Evolutionary conservation across 2,113 vertebrate species (phyloP).

Genomic region (Istiophorus platypterus): DNA sequence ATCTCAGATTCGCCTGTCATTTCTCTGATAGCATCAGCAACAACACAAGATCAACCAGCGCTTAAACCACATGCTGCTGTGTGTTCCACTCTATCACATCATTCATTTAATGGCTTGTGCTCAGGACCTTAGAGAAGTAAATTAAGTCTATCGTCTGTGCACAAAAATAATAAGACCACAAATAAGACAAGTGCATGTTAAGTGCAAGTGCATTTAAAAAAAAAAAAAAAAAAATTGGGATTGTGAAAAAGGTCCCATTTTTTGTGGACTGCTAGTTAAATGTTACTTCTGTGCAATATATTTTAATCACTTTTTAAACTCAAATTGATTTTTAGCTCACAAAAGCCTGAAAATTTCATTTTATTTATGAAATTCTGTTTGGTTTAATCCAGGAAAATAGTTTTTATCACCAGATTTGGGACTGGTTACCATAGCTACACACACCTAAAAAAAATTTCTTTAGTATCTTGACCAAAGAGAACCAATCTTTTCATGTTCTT

Average conservation of each 20-base stretch:
- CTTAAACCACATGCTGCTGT: background rate
- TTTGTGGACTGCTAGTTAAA: background rate
- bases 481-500: background rate
- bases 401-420: background rate
- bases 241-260: background rate
- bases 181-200: background rate
- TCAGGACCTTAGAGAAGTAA: background rate
- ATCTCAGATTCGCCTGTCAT: constrained; percentile 6
- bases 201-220: background rate
- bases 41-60: constrained; percentile 7
- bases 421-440: background rate
- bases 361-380: background rate
- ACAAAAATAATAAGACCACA: background rate
- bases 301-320: background rate
- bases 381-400: background rate
- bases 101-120: constrained; percentile 4
- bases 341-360: constrained; percentile 3
- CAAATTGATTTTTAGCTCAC: background rate
- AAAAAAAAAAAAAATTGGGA: background rate
- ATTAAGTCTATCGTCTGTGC: background rate
- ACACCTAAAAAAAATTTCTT: background rate
- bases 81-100: background rate
- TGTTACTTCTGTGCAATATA: background rate
- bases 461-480: background rate
- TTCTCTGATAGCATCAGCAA: constrained; percentile 29